These are phyloP conservation scores for Villa cingulata DNA, from an alignment of 2,888 invertebrate genomes.

Conservation along the genomic window DNA sequence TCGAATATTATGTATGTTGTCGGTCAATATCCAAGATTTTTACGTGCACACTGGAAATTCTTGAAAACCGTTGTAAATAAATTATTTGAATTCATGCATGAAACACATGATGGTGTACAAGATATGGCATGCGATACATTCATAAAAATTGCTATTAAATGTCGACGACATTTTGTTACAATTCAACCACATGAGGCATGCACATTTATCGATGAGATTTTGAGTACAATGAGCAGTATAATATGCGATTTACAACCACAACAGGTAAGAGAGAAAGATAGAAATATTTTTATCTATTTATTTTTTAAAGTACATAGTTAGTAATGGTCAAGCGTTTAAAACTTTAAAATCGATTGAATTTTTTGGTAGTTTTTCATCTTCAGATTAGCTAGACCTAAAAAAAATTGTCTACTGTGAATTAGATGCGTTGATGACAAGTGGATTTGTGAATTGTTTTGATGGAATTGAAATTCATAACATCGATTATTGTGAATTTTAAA, in stretches of 20 bases:
- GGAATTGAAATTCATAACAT: too few species aligned
- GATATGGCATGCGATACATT: conserved; percentile 99
- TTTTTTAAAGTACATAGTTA: neutral
- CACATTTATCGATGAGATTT: conserved; percentile 98
- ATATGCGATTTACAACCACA: conserved; percentile 98
- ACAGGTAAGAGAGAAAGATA: conserved; percentile 53
- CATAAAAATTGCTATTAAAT: conserved; percentile 98
- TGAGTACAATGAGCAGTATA: conserved; percentile 88
- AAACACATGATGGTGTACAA: conserved; percentile 99
- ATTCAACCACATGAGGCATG: conserved; percentile 90
- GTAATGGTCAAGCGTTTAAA: too few species aligned
- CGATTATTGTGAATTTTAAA: too few species aligned
- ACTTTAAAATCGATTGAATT: too few species aligned
- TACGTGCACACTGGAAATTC: conserved; percentile 99
- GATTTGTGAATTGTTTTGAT: too few species aligned
- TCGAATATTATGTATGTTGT: conserved; percentile 99
- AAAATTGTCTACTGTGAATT: too few species aligned
- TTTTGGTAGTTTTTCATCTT: too few species aligned
- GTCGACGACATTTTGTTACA: conserved; percentile 93
- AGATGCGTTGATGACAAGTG: too few species aligned
- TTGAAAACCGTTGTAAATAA: conserved; percentile 99
- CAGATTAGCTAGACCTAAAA: too few species aligned
- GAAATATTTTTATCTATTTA: neutral
- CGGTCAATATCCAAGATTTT: conserved; percentile 96
- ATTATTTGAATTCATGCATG: conserved; percentile 99